Evolutionary conservation across 2,113 vertebrate species (phyloP), one percentile per base, ranked within the genome.

Genomic region (Verasper variegatus): DNA sequence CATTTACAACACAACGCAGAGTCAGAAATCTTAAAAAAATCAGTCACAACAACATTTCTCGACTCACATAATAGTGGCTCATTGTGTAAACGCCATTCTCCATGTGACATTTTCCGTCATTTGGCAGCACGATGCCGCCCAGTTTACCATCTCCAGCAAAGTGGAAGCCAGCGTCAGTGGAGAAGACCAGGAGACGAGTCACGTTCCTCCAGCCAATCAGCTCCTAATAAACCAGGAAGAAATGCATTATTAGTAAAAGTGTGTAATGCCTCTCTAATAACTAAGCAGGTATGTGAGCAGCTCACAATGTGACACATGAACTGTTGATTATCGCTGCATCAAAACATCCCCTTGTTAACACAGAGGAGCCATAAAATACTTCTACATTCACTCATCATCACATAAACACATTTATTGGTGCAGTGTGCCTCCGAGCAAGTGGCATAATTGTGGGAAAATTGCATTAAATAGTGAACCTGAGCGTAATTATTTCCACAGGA

Each of bases 91-190:
- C 51, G 14, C 97, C 90, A 31, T 98, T 92, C 88, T 97, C 95
- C 88, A 99, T 83, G 86, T 99, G 98, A 87, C 98, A 99, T 65
- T 94, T 97, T 20, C 98, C 98, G 78, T 99, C 98, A 78, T 99
- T 99, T 57, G 98, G 98, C 76, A 99, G 94, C 63, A 99, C 98
- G 51, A 99, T 99, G 84, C 98, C 98, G 1, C 98, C 98, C 70
- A 99, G 96, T 90, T 99, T 99, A 63, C 98, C 98, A 23, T 99
- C 98, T 80, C 98, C 98, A 51, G 98, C 98, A 57, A 99, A 99
- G 91, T 99, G 98, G 91, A 99, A 99, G 14, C 98, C 98, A 20
- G 98, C 98, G 54, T 99, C 98, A 0, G 98, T 99, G 88, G 98
- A 99, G 90, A 99, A 99, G 49, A 99, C 98, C 61, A 99, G 88